A percentile compares a stretch with the other conserved stretches of the same genome.
phyloP scores from a whole-genome alignment of 2,113 vertebrate species.

The Protobothrops flavoviridis region DNA sequence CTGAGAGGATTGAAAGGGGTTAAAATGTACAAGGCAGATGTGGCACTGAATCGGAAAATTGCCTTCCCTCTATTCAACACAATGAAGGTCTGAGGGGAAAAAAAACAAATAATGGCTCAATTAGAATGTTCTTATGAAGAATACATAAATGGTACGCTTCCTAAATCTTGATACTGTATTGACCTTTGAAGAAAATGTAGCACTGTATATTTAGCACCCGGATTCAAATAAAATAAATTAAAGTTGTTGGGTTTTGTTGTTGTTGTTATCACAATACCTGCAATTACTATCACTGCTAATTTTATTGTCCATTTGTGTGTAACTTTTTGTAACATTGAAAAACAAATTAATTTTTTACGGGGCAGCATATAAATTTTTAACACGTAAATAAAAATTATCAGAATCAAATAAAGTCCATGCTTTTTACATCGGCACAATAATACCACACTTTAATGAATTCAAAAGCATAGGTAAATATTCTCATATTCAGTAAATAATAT shows the following conservation, averaged over 20 bases:
- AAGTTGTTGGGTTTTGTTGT: neutral
- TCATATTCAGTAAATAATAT: neutral
- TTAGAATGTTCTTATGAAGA: conserved; percentile 32
- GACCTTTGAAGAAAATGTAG: neutral
- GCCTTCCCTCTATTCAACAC: conserved; percentile 94
- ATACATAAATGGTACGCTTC: neutral
- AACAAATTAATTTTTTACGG: neutral
- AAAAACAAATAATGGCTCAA: conserved; percentile 45
- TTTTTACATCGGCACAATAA: neutral
- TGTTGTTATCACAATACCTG: neutral
- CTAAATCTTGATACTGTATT: neutral
- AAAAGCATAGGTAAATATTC: neutral
- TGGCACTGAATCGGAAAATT: conserved; percentile 96
- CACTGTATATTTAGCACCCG: neutral
- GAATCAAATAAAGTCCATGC: neutral
- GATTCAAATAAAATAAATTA: neutral
- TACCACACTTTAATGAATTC: conserved; percentile 11
- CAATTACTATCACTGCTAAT: neutral
- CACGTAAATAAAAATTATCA: neutral
- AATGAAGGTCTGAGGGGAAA: conserved; percentile 89
- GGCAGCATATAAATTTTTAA: neutral
- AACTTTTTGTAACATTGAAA: neutral
- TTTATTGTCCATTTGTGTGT: neutral
- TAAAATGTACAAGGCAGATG: conserved; percentile 94
- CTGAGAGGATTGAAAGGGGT: conserved; percentile 92